A percentile compares a stretch with the other conserved stretches of the same genome.
These are phyloP conservation scores for Rhodeus uyekii DNA, from an alignment of 2,797 vertebrate genomes.

Conservation along the genomic window DNA sequence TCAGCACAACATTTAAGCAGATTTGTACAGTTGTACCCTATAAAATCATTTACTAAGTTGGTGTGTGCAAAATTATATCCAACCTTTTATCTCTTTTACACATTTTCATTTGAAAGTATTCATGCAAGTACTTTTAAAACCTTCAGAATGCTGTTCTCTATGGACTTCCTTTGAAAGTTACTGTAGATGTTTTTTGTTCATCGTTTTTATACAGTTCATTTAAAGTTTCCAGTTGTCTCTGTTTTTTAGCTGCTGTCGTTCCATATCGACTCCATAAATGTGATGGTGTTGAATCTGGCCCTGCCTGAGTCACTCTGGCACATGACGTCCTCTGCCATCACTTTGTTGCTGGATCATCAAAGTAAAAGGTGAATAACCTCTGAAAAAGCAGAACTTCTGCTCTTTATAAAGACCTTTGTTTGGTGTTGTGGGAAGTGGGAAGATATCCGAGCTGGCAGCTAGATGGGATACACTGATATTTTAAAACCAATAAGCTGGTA, in stretches of 20 bases:
- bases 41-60: not conserved
- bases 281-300: slow-evolving; percentile 92
- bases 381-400: not conserved
- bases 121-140: not conserved
- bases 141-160: not conserved
- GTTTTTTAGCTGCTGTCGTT: slow-evolving; percentile 84
- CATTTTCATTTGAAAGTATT: not conserved
- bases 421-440: not conserved
- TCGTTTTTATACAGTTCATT: not conserved
- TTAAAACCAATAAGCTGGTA: not conserved
- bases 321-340: slow-evolving; percentile 85
- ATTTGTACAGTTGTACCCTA: too few relatives aligned
- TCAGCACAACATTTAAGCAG: not conserved
- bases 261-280: slow-evolving; percentile 89
- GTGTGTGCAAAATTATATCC: not conserved
- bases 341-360: slow-evolving; percentile 84
- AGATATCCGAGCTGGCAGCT: not conserved
- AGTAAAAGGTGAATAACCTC: slow-evolving; percentile 79
- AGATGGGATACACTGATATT: not conserved
- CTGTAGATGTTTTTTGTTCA: not conserved
- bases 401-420: not conserved
- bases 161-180: not conserved
- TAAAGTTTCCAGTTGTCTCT: slow-evolving; percentile 21
- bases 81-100: not conserved
- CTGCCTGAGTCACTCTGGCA: slow-evolving; percentile 95